Evolutionary conservation across 2,113 vertebrate genomes (phyloP).

Genomic region (Gadus chalcogrammus): DNA sequence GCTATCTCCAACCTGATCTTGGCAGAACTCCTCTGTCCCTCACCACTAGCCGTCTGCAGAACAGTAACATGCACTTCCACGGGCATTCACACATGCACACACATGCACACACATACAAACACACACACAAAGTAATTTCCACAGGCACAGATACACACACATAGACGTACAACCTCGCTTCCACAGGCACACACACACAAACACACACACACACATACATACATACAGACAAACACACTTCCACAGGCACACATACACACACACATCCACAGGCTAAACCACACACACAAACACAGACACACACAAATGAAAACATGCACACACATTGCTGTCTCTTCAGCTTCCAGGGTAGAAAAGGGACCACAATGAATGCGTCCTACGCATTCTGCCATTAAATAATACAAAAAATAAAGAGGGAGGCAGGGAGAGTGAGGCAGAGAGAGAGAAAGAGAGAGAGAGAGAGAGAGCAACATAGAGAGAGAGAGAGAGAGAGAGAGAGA

Average conservation of each 20-base stretch:
- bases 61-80: background rate
- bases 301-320: constrained; percentile 14
- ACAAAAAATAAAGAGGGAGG: no score
- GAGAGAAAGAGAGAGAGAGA: background rate
- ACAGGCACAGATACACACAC: constrained; percentile 8
- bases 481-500: constrained; percentile 2
- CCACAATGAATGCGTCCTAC: constrained; percentile 29
- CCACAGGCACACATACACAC: background rate
- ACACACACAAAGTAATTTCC: background rate
- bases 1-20: background rate
- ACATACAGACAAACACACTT: background rate
- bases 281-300: background rate
- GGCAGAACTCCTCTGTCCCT: background rate
- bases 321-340: constrained; percentile 20
- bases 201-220: background rate
- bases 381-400: constrained; percentile 19
- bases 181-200: background rate
- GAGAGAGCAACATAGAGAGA: background rate
- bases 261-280: no score
- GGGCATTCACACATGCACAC: background rate
- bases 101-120: background rate
- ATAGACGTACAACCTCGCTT: background rate
- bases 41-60: background rate
- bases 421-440: background rate
- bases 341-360: constrained; percentile 27